Percentiles rank a stretch among this genome's conserved stretches.
These are phyloP conservation scores for Coenonympha arcania DNA, from an alignment of 2,888 invertebrate genomes.

Conservation along the genomic window DNA sequence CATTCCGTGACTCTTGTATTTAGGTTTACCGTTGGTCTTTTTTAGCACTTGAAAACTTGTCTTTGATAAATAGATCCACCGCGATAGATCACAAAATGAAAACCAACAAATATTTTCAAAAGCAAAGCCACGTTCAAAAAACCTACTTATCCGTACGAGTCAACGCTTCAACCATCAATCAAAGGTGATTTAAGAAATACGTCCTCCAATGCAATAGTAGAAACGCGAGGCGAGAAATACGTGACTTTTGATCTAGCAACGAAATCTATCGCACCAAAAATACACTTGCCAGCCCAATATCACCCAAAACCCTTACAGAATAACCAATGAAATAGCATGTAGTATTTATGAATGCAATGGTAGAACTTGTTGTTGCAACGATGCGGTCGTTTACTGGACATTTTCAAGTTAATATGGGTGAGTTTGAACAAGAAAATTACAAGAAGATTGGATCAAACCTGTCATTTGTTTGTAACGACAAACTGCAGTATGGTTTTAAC, in stretches of 20 bases:
- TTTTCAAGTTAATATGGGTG: constrained; percentile 38
- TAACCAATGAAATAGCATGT: constrained; percentile 7
- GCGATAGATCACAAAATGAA: too few species aligned
- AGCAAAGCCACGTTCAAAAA: constrained; percentile 12
- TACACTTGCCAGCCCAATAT: constrained; percentile 2
- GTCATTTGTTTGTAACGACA: constrained; percentile 25
- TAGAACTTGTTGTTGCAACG: background rate
- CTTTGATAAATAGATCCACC: too few species aligned
- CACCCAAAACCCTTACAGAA: background rate
- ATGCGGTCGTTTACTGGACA: constrained; percentile 26
- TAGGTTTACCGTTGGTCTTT: too few species aligned
- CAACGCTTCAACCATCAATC: constrained; percentile 31
- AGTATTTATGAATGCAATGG: background rate
- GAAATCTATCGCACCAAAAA: background rate
- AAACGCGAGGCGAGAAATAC: constrained; percentile 39
- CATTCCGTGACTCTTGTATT: too few species aligned
- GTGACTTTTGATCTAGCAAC: constrained; percentile 34
- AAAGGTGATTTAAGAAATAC: constrained; percentile 41
- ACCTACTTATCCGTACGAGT: constrained; percentile 15
- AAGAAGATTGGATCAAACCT: constrained; percentile 18
- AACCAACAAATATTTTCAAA: constrained; percentile 4
- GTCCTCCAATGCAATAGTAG: constrained; percentile 33
- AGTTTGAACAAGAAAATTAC: constrained; percentile 52
- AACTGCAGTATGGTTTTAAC: constrained; percentile 14
- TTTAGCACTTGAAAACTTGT: too few species aligned